phyloP scores from a whole-genome alignment of 2,888 invertebrate species.

The Sisyra terminalis region DNA sequence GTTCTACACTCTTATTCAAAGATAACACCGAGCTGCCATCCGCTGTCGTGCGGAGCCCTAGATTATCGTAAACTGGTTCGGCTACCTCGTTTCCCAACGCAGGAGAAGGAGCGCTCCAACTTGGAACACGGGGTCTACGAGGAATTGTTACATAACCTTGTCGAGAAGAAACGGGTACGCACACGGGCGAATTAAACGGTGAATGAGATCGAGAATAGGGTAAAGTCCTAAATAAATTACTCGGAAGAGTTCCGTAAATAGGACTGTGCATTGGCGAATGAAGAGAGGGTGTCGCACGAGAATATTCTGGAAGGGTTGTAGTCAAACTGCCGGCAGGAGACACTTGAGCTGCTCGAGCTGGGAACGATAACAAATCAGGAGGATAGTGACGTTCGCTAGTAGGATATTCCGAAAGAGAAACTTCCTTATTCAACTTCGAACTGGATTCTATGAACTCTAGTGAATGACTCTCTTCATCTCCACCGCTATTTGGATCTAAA shows the following conservation, averaged over 20 bases:
- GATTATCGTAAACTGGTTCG: slow-evolving; percentile 74
- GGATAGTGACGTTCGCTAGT: slow-evolving; percentile 47
- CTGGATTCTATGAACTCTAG: slow-evolving; percentile 44
- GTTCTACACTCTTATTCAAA: slow-evolving; percentile 51
- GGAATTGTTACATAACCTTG: slow-evolving; percentile 81
- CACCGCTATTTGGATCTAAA: slow-evolving; percentile 31
- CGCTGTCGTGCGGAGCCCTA: slow-evolving; percentile 70
- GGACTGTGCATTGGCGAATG: slow-evolving; percentile 44
- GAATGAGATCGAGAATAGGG: slow-evolving; percentile 66
- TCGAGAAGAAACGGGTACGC: slow-evolving; percentile 48
- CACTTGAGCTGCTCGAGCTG: slow-evolving; percentile 49
- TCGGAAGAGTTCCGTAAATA: slow-evolving; percentile 45
- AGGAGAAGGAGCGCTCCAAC: slow-evolving; percentile 50
- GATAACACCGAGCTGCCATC: slow-evolving; percentile 71
- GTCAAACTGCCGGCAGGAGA: slow-evolving; percentile 69
- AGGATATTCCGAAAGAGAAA: slow-evolving; percentile 35
- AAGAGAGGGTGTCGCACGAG: slow-evolving; percentile 27
- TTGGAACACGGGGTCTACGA: slow-evolving; percentile 63
- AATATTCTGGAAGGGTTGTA: slow-evolving; percentile 60
- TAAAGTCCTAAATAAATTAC: slow-evolving; percentile 54
- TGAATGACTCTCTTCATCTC: slow-evolving; percentile 54
- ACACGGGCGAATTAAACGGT: slow-evolving; percentile 48
- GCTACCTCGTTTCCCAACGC: slow-evolving; percentile 36
- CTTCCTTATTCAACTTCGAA: slow-evolving; percentile 35
- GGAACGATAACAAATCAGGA: slow-evolving; percentile 68